These are phyloP conservation scores for Bombus soroeensis DNA, from an alignment of 1,140 invertebrate genomes.

Conservation along the genomic window DNA sequence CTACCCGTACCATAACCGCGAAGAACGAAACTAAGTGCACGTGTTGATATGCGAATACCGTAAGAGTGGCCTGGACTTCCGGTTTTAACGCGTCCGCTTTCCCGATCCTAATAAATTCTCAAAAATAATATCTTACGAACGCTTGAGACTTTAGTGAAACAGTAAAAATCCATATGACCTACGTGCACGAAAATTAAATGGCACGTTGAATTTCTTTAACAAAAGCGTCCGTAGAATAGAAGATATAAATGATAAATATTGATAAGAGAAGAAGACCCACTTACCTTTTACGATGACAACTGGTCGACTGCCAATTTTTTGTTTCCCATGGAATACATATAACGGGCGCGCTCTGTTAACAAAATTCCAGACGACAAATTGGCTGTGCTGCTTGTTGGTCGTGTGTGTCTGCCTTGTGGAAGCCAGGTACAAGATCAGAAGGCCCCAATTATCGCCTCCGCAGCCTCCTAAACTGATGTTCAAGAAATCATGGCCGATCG, in stretches of 20 bases:
- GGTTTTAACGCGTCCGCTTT: constrained; percentile 20
- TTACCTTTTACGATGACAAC: neutral
- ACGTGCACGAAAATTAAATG: neutral
- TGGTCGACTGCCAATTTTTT: neutral
- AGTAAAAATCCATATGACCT: no score
- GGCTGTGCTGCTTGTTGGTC: constrained; percentile 72
- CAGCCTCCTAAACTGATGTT: constrained; percentile 65
- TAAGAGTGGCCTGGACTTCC: constrained; percentile 48
- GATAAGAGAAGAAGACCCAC: no score
- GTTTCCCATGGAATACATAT: neutral
- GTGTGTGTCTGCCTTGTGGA: constrained; percentile 67
- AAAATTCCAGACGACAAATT: constrained; percentile 68
- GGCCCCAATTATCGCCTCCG: constrained; percentile 63
- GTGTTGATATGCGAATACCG: constrained; percentile 61
- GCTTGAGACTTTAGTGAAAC: no score
- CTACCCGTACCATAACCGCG: constrained; percentile 10
- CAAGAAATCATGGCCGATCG: constrained; percentile 75
- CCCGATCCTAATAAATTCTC: constrained; percentile 11
- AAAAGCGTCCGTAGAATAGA: neutral
- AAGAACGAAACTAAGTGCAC: constrained; percentile 33
- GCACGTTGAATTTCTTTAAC: neutral
- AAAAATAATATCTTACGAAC: neutral
- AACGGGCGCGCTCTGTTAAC: constrained; percentile 4
- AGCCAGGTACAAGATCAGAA: constrained; percentile 75
- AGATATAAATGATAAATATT: neutral